Percentiles rank a stretch among this genome's conserved stretches.
phyloP scores from a whole-genome alignment of 2,797 vertebrate species.

The Tragelaphus eurycerus region DNA sequence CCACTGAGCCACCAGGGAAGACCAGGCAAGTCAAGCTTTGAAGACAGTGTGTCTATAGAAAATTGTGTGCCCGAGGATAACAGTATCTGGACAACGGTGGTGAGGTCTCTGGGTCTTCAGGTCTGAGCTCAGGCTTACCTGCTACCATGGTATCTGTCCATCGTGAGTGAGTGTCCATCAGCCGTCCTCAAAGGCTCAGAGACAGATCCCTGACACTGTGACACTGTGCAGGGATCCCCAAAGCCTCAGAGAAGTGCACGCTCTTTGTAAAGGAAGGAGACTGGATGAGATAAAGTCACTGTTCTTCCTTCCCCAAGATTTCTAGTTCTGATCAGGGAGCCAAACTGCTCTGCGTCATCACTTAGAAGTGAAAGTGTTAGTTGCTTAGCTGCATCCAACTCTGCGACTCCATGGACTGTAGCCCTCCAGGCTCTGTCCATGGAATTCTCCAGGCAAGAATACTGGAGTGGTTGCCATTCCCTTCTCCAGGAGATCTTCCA shows the following conservation, averaged over 20 bases:
- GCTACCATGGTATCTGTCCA: fast-evolving
- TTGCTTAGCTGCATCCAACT: not conserved
- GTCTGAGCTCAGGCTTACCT: too few species aligned
- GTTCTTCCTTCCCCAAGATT: not conserved
- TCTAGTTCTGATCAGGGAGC: not conserved
- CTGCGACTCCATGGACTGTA: not conserved
- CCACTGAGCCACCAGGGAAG: not conserved
- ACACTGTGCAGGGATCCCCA: not conserved
- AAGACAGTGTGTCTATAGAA: not conserved
- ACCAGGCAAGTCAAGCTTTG: too few species aligned
- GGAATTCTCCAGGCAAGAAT: not conserved
- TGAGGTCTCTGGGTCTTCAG: not conserved
- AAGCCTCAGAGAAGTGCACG: not conserved
- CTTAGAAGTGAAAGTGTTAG: not conserved
- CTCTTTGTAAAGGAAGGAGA: not conserved
- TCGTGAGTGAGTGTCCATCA: fast-evolving
- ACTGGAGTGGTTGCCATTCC: not conserved
- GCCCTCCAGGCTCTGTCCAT: not conserved
- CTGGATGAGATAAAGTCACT: not conserved
- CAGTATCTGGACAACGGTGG: fast-evolving
- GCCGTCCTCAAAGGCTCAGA: not conserved
- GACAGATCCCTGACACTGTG: not conserved
- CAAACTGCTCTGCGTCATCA: fast-evolving
- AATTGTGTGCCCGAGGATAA: fast-evolving
- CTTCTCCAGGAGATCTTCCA: not conserved